phyloP scores from a whole-genome alignment of 2,888 invertebrate species.

The Aporophyla lueneburgensis region DNA sequence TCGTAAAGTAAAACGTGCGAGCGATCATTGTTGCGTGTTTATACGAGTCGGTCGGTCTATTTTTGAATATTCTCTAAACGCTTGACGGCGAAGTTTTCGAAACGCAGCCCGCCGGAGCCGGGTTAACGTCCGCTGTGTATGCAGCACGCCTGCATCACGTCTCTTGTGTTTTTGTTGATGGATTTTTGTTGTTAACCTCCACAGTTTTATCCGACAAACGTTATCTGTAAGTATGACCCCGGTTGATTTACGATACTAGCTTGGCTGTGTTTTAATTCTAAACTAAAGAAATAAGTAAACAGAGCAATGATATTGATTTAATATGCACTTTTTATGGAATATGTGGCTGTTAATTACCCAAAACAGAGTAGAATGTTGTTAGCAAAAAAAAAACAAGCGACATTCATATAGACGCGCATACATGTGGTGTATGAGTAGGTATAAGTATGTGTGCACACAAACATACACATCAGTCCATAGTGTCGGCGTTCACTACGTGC shows the following conservation, averaged over 20 bases:
- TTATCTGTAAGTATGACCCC: slow-evolving; percentile 91
- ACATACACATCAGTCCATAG: slow-evolving; percentile 57
- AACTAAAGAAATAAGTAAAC: slow-evolving; percentile 56
- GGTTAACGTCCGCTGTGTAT: slow-evolving; percentile 89
- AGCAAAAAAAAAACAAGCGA: slow-evolving; percentile 69
- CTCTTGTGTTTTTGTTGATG: slow-evolving; percentile 90
- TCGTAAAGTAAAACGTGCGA: slow-evolving; percentile 76
- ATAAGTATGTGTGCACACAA: slow-evolving; percentile 62
- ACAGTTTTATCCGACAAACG: slow-evolving; percentile 82
- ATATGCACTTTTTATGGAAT: slow-evolving; percentile 31
- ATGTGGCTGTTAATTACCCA: slow-evolving; percentile 49
- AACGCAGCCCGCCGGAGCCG: slow-evolving; percentile 87
- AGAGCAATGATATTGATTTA: slow-evolving; percentile 39
- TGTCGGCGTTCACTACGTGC: slow-evolving; percentile 67
- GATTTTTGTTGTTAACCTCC: slow-evolving; percentile 88
- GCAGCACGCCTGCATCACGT: slow-evolving; percentile 87
- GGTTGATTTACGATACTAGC: slow-evolving; percentile 86
- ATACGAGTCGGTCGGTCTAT: slow-evolving; percentile 86
- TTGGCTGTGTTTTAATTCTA: slow-evolving; percentile 78
- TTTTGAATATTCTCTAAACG: slow-evolving; percentile 90
- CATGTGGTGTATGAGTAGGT: slow-evolving; percentile 57
- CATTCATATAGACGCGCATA: slow-evolving; percentile 64
- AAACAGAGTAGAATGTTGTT: slow-evolving; percentile 39
- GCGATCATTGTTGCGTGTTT: slow-evolving; percentile 82
- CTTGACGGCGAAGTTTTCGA: slow-evolving; percentile 89